These are phyloP conservation scores for Heteronetta atricapilla DNA, from an alignment of 2,113 vertebrate genomes.

Conservation along the genomic window DNA sequence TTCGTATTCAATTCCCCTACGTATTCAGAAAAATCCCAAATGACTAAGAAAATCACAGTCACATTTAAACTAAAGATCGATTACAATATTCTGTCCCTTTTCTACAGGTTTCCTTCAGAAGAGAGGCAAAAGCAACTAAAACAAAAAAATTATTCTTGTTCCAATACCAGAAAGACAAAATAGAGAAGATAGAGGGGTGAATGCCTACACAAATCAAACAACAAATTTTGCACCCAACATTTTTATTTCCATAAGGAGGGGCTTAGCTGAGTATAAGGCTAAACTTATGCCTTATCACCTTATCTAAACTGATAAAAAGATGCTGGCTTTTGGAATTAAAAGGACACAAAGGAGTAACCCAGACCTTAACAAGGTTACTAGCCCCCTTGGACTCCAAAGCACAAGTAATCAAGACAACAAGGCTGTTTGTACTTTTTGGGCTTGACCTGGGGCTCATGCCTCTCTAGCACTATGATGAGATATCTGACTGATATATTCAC, in stretches of 20 bases:
- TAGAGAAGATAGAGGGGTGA: background rate
- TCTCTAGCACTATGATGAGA: background rate
- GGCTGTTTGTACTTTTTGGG: background rate
- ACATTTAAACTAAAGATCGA: background rate
- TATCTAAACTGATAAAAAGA: background rate
- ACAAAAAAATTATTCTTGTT: background rate
- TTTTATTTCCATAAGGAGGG: background rate
- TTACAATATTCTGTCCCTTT: background rate
- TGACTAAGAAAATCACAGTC: background rate
- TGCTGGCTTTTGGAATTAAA: background rate
- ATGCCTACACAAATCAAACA: background rate
- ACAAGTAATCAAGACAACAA: fast-evolving
- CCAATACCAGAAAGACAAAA: background rate
- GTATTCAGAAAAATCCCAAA: background rate
- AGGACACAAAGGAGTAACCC: background rate
- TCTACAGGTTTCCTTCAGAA: background rate
- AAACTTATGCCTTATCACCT: background rate
- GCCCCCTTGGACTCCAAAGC: background rate
- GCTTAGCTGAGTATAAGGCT: background rate
- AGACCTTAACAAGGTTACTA: background rate
- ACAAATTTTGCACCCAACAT: background rate
- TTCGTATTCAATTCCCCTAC: background rate
- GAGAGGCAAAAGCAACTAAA: background rate
- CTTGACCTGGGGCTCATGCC: background rate
- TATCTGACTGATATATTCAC: background rate